Percentiles rank a stretch among this genome's conserved stretches.
These are phyloP conservation scores for Menidia beryllina DNA, from an alignment of 2,113 vertebrate species.

Conservation along the genomic window DNA sequence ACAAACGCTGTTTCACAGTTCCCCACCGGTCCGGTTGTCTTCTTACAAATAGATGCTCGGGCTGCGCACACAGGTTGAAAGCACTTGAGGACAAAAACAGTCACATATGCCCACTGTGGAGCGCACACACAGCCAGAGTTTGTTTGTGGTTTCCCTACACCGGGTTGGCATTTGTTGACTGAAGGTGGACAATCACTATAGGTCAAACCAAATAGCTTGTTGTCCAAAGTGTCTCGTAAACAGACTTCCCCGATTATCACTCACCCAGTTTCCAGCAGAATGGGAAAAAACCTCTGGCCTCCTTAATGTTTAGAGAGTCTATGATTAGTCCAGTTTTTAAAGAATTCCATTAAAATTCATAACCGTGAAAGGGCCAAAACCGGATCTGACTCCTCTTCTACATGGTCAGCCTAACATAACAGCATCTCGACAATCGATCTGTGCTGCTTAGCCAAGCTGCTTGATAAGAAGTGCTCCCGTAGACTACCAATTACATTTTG, in stretches of 20 bases:
- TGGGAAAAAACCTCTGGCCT: not conserved
- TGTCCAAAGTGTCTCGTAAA: slow-evolving; percentile 58
- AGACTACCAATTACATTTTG: slow-evolving; percentile 60
- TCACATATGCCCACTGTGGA: not conserved
- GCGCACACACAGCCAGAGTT: slow-evolving; percentile 15
- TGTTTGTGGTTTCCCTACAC: slow-evolving; percentile 53
- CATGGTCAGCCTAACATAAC: slow-evolving; percentile 37
- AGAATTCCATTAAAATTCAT: not conserved
- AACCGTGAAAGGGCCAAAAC: slow-evolving; percentile 12
- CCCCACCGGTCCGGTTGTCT: slow-evolving; percentile 62
- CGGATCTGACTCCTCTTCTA: slow-evolving; percentile 33
- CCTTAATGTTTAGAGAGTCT: slow-evolving; percentile 28
- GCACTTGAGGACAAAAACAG: slow-evolving; percentile 40
- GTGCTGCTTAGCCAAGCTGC: slow-evolving; percentile 34
- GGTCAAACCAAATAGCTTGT: slow-evolving; percentile 65
- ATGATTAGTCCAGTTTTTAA: slow-evolving; percentile 21
- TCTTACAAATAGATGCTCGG: slow-evolving; percentile 47
- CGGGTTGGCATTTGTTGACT: slow-evolving; percentile 65
- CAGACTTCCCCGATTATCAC: slow-evolving; percentile 54
- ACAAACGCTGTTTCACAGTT: slow-evolving; percentile 47
- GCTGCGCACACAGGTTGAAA: slow-evolving; percentile 27
- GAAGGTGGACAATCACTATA: slow-evolving; percentile 57
- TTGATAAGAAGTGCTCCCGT: slow-evolving; percentile 51
- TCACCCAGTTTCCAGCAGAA: slow-evolving; percentile 17
- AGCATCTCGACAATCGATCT: slow-evolving; percentile 62